Evolutionary conservation across 2,797 vertebrate species (phyloP), one percentile per base, ranked within the genome.

Genomic region (Champsocephalus esox): DNA sequence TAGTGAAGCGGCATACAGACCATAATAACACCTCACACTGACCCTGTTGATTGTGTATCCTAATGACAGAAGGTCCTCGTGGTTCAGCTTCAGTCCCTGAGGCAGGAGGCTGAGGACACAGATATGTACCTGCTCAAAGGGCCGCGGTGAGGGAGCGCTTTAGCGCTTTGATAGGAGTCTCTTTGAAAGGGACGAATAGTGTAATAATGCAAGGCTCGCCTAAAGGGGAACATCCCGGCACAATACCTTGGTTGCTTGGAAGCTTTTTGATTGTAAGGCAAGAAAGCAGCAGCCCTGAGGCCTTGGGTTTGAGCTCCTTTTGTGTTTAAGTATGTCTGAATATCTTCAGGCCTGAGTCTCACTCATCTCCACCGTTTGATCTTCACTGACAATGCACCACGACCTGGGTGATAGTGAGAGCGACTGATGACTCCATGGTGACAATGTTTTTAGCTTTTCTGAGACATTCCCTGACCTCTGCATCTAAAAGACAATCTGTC

Each of bases 121-220:
- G 68, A 67, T 66, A 79, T 85, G 77, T 74, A 76, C 82, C 75
- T 76, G 60, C 61, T 80, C 66, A 70, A 87, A 70, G 70, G 77
- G 58, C 56, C 49, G 75, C 16, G 2, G 43, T 46, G 19, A 65
- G 21, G 41, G 55, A 70, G 44, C 19, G 46, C 21, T 73, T 70
- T 84, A 70, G 44, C 19, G 50, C 21, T 73, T 70, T 84, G 66
- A 79, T 81, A 66, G 52, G 55, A 51, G 46, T 24, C 66, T 57
- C 48, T 77, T 54, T 38, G 34, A 32, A 61, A 67, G 45, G 48
- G 58, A 62, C 55, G 61, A 81, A 76, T 59, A 14, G 51, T 24
- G 12, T 60, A 43, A 24, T 24, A 24, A 24, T 24, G 24, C 24
- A 2, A 24, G 24, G 24, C 24, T 24, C 3, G 24, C 24, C 24